A percentile compares a stretch with the other conserved stretches of the same genome.
Evolutionary conservation across 2,888 invertebrate species (phyloP).

Genomic region (Cheilosia vernalis): DNA sequence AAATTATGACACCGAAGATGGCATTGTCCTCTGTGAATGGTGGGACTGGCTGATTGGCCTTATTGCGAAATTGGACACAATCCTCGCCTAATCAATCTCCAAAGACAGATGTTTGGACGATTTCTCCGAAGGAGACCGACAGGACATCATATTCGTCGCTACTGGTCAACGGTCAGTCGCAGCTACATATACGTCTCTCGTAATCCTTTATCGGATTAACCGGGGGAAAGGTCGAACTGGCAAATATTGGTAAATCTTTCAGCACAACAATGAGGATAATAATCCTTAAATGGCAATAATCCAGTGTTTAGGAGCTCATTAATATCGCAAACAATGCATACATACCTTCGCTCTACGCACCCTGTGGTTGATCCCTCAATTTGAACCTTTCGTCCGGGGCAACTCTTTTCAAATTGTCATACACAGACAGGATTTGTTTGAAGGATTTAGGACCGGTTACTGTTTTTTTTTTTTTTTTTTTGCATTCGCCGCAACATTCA

Average conservation of each 20-base stretch:
- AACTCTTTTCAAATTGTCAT: constrained; percentile 57
- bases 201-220: constrained; percentile 74
- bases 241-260: constrained; percentile 73
- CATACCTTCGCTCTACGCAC: constrained; percentile 13
- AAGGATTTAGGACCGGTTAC: constrained; percentile 36
- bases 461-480: constrained; percentile 17
- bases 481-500: constrained; percentile 62
- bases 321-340: constrained; percentile 65
- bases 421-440: constrained; percentile 5
- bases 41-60: constrained; percentile 43
- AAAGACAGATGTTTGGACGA: constrained; percentile 45
- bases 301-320: constrained; percentile 67
- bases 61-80: constrained; percentile 35
- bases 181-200: constrained; percentile 19
- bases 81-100: constrained; percentile 38
- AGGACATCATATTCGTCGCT: constrained; percentile 26
- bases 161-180: constrained; percentile 40
- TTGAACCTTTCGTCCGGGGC: constrained; percentile 29
- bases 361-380: constrained; percentile 50
- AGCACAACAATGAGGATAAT: constrained; percentile 71
- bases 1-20: constrained; percentile 62
- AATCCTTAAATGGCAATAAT: constrained; percentile 72
- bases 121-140: constrained; percentile 13
- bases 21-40: constrained; percentile 30
- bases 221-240: constrained; percentile 58